phyloP scores from a whole-genome alignment of 2,113 vertebrate species.

The Pachyramphus minor region DNA sequence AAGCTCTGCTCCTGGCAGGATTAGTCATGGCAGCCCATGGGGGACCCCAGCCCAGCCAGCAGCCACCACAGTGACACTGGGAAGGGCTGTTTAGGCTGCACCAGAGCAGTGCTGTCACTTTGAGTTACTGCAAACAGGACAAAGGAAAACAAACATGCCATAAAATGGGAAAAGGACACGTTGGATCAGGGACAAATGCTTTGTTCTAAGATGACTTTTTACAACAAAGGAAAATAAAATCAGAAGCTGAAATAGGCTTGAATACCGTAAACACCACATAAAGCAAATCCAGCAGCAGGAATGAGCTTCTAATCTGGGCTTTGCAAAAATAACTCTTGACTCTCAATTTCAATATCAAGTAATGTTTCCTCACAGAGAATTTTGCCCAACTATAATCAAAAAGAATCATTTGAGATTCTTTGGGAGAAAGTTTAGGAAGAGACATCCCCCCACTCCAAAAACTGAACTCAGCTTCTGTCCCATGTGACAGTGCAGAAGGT shows the following conservation, averaged over 20 bases:
- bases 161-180: not conserved
- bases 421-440: not conserved
- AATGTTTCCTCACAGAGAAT: not conserved
- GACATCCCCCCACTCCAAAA: not conserved
- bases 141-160: not conserved
- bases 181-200: not conserved
- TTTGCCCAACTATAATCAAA: not conserved
- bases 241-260: not conserved
- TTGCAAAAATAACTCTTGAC: not conserved
- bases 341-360: not conserved
- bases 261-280: not conserved
- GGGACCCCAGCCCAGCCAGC: not conserved
- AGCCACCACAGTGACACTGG: not conserved
- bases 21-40: accelerated
- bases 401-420: not conserved
- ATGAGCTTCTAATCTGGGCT: not conserved
- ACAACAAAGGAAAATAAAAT: not conserved
- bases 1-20: not conserved
- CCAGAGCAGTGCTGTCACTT: not conserved
- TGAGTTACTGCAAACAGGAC: conserved; percentile 13
- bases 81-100: not conserved
- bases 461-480: not conserved
- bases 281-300: not conserved
- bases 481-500: not conserved
- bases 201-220: not conserved